Evolutionary conservation across 2,888 invertebrate genomes (phyloP), one percentile per base, ranked within the genome.

Genomic region (Lottia gigantea): DNA sequence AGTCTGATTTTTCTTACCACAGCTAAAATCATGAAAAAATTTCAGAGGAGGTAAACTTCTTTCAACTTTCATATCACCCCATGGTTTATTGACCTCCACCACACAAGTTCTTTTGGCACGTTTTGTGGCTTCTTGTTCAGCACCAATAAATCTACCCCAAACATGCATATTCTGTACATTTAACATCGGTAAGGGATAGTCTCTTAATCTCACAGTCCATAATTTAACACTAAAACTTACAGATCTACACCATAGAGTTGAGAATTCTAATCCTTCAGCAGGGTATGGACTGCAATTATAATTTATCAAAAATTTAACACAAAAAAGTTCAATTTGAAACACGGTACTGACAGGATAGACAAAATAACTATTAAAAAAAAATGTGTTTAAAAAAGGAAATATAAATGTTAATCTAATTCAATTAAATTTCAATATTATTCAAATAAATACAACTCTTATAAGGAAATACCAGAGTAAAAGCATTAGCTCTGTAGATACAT

Each of bases 11-110:
- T 40, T 76, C 83, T 76, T 75, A 90, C 90, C 90, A 90, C 96
- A 96, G 89, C 96, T 96, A 71, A 99, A 92, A 89, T 99, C 98
- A 90, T 99, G 97, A 90, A 97, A 99, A 90, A 96, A 98, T 89
- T 99, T 99, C 62, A 98, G 91, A 0, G 97, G 93, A 66, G 96
- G 94, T 94, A 99, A 96, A 77, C 89, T 90, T 70, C 98, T 91
- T 87, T 97, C 94, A 15, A 99, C 92, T n/a, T 92, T 91, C 76
- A 92, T 92, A 19, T 92, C 91, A 25, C 94, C 94, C 92, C 96
- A 98, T 0, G 97, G 97, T 19, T 92, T 92, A 0, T 95, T 96
- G 61, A 96, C 91, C 64, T 95, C 93, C 23, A 97, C 92, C 12
- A 91, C 90, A 68, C 95, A 95, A 4, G 93, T 93, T 76, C 95